These are phyloP conservation scores for Cosmia trapezina DNA, from an alignment of 2,888 invertebrate species.

Conservation along the genomic window DNA sequence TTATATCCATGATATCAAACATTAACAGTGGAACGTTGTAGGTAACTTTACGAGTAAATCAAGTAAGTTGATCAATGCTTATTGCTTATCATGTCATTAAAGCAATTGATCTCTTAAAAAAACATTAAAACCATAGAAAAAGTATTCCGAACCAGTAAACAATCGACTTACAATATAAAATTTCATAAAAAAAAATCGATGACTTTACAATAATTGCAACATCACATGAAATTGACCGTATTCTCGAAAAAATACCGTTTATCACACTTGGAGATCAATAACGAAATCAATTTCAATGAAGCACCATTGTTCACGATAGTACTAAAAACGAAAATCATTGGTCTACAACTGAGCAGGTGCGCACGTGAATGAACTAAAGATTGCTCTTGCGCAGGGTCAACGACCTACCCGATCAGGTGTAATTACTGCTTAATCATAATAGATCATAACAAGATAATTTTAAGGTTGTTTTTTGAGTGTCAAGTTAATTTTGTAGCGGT, in stretches of 20 bases:
- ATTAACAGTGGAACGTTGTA: neutral
- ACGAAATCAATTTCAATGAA: conserved; percentile 46
- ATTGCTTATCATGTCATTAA: neutral
- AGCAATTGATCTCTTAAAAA: neutral
- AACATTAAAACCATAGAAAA: neutral
- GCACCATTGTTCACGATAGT: conserved; percentile 58
- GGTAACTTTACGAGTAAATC: neutral
- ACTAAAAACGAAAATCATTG: conserved; percentile 61
- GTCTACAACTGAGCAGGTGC: conserved; percentile 61
- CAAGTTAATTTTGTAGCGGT: conserved; percentile 24
- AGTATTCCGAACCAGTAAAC: neutral
- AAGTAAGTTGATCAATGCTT: neutral
- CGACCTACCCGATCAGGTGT: conserved; percentile 61
- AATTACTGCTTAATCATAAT: conserved; percentile 43
- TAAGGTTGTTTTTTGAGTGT: conserved; percentile 54
- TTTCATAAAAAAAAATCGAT: conserved; percentile 8
- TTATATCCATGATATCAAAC: neutral
- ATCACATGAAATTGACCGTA: conserved; percentile 43
- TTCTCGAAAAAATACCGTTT: conserved; percentile 52
- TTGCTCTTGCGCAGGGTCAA: conserved; percentile 73
- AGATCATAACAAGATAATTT: conserved; percentile 39
- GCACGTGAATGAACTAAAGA: conserved; percentile 72
- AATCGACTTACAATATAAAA: neutral
- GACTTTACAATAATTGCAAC: conserved; percentile 26
- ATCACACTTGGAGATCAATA: conserved; percentile 29